Base-by-base conservation (phyloP, 1,140 invertebrate genomes). In the Portunus trituberculatus region DNA sequence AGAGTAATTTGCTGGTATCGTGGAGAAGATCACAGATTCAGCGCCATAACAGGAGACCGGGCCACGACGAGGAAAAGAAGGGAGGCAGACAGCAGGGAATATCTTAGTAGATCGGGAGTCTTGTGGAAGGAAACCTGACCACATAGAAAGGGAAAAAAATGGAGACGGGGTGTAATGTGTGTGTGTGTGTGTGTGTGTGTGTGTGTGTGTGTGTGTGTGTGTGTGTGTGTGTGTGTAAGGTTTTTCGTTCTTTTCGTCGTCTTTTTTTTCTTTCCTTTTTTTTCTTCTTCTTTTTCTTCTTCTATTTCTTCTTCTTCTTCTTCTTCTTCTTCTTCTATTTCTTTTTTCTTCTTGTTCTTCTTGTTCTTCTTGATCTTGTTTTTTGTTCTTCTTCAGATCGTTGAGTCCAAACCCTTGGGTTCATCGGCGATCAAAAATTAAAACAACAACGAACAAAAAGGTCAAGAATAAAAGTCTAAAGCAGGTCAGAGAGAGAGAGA, bases 181-280 rank as follows among this genome's bases (percentile, higher is more conserved):
- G 20, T 76, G 67, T 76, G 67, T 76, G 67, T 76, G 67, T 76
- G 67, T 76, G 67, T 76, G 67, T 76, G 67, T 76, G 67, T 76
- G 67, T 76, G 67, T 76, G 67, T 76, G 67, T 76, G 67, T 76
- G 67, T 76, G 67, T 76, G 67, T 76, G 67, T 76, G 67, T 76
- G 67, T 76, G 67, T 76, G 20, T 76, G 20, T 4, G 52, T 59
- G 67, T 76, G 16, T 25, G 6, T 25, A n/a, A 20, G 67, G n/a
- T 76, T 76, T 76, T 76, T 25, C 14, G 14, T 52, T 7, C 6
- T 52, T 52, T 52, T 7, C 48, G 48, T 52, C 48, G 1, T 59
- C 52, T 59, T 59, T 10, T 59, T 16, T 10, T 16, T 59, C 52
- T 59, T 59, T 52, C 48, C 52, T 59, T 59, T 10, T 59, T 59